Evolutionary conservation across 1,140 invertebrate species (phyloP).

Genomic region (Whitmania pigra): DNA sequence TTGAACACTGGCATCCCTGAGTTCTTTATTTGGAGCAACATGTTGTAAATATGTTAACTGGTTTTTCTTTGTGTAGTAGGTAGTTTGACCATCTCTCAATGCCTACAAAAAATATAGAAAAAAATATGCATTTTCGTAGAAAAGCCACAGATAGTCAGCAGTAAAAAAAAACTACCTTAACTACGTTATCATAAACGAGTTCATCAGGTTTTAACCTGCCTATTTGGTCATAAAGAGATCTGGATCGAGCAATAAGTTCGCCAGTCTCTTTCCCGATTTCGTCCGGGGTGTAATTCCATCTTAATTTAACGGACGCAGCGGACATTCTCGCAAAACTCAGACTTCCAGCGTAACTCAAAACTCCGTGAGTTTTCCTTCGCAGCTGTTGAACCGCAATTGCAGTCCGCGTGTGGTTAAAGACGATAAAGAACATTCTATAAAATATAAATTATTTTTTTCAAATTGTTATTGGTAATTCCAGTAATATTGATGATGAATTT

Average conservation of each 20-base stretch:
- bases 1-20: slow-evolving; percentile 45
- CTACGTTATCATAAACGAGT: slow-evolving; percentile 39
- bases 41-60: slow-evolving; percentile 44
- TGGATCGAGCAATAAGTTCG: slow-evolving; percentile 35
- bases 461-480: too few species aligned
- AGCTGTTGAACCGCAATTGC: too few species aligned
- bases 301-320: slow-evolving; percentile 25
- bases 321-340: slow-evolving; percentile 17
- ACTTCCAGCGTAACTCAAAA: too few species aligned
- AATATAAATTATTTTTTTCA: too few species aligned
- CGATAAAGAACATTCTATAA: too few species aligned
- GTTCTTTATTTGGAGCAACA: slow-evolving; percentile 41
- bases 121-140: background rate
- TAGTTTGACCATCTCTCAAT: slow-evolving; percentile 39
- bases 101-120: slow-evolving; percentile 29
- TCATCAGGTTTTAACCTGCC: slow-evolving; percentile 35
- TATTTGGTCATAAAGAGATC: slow-evolving; percentile 38
- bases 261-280: slow-evolving; percentile 34
- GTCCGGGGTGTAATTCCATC: slow-evolving; percentile 35
- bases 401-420: too few species aligned
- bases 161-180: slow-evolving; percentile 35
- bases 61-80: slow-evolving; percentile 39
- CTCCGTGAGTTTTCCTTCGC: too few species aligned
- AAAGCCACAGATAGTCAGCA: background rate
- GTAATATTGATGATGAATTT: too few species aligned